phyloP scores from a whole-genome alignment of 2,113 vertebrate species.

The Lonchura striata region DNA sequence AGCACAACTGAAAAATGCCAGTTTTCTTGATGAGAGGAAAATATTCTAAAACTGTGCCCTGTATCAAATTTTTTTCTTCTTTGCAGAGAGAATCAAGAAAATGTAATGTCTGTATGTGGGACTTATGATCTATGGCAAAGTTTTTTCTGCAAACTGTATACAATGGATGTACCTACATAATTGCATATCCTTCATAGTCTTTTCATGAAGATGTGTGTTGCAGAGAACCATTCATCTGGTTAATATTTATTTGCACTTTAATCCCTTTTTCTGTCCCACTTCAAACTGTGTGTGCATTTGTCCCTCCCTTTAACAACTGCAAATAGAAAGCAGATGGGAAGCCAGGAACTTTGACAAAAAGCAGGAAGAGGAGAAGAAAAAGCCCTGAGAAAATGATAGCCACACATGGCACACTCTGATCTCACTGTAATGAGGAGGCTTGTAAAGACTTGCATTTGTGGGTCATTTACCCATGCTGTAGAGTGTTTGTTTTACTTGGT shows the following conservation, averaged over 20 bases:
- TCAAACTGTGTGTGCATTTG: background rate
- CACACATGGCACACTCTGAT: conserved; percentile 23
- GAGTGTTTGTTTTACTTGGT: conserved; percentile 13
- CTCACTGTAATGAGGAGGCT: conserved; percentile 19
- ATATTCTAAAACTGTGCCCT: background rate
- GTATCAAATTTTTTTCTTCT: background rate
- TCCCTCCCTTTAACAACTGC: background rate
- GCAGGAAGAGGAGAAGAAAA: conserved; percentile 54
- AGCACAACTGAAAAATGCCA: background rate
- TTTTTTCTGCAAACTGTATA: background rate
- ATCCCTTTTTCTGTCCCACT: background rate
- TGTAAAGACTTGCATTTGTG: conserved; percentile 26
- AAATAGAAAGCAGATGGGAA: conserved; percentile 60
- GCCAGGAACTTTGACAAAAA: conserved; percentile 19
- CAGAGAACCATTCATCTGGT: background rate
- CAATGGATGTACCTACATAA: background rate
- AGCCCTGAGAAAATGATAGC: conserved; percentile 1
- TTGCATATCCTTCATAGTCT: background rate
- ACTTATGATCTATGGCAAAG: background rate
- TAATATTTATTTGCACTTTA: conserved; percentile 1
- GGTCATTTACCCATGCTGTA: background rate
- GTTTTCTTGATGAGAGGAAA: background rate
- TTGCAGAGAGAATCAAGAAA: background rate
- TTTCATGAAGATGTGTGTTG: background rate
- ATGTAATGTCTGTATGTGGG: background rate